Conservation (phyloP, 1,140 invertebrate species). For the Alviniconcha marisindica region DNA sequence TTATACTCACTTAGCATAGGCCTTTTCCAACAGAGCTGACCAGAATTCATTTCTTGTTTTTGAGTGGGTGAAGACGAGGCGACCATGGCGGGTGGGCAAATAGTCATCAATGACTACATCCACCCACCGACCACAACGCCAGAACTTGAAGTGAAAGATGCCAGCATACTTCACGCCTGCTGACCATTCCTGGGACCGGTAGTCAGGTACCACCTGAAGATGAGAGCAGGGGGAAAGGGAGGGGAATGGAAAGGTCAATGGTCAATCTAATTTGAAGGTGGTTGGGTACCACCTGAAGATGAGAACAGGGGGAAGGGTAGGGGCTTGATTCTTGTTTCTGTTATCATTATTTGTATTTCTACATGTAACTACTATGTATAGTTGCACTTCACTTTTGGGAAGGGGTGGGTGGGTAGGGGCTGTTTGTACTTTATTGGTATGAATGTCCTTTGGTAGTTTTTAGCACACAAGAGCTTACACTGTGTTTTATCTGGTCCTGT, state of each 20-base stretch:
- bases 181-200: slow-evolving; percentile 72
- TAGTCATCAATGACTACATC: slow-evolving; percentile 87
- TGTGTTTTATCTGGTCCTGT: too few relatives aligned
- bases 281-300: slow-evolving; percentile 71
- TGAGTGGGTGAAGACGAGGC: slow-evolving; percentile 70
- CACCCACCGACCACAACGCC: slow-evolving; percentile 86
- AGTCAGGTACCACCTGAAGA: slow-evolving; percentile 72
- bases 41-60: slow-evolving; percentile 86
- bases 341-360: too few relatives aligned
- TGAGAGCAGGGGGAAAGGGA: slow-evolving; percentile 15
- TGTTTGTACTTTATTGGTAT: too few relatives aligned
- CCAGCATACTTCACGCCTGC: slow-evolving; percentile 67
- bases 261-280: too few relatives aligned
- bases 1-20: slow-evolving; percentile 76
- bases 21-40: slow-evolving; percentile 98
- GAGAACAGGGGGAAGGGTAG: slow-evolving; percentile 1
- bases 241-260: too few relatives aligned
- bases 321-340: too few relatives aligned
- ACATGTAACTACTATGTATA: too few relatives aligned
- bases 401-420: too few relatives aligned
- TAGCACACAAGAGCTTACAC: too few relatives aligned
- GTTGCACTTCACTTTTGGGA: too few relatives aligned
- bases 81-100: slow-evolving; percentile 78
- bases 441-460: too few relatives aligned
- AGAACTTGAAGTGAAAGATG: slow-evolving; percentile 85